These are phyloP conservation scores for Grallaria varia DNA, from an alignment of 2,113 vertebrate genomes.

Conservation along the genomic window DNA sequence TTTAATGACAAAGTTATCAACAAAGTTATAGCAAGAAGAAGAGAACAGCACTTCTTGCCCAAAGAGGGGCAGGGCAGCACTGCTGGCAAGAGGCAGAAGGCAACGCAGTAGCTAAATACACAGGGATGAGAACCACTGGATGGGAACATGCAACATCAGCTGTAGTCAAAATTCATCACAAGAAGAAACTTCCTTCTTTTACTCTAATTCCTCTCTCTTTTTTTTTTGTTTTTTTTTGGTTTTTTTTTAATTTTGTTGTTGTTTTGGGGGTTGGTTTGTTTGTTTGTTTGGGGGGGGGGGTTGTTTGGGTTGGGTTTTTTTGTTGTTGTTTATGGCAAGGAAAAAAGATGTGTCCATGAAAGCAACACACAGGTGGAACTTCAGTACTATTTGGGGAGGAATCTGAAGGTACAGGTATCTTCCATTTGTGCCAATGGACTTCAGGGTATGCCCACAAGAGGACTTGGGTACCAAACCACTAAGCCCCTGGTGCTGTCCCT, in stretches of 20 bases:
- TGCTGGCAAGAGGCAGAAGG: neutral
- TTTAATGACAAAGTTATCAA: neutral
- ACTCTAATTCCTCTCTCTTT: neutral
- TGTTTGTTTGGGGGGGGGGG: too few relatives aligned
- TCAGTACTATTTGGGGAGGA: neutral
- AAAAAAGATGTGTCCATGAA: neutral
- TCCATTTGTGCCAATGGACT: neutral
- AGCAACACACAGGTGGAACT: neutral
- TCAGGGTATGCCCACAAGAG: neutral
- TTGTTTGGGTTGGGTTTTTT: too few relatives aligned
- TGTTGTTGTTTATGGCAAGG: neutral
- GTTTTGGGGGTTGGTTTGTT: too few relatives aligned
- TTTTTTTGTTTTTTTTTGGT: too few relatives aligned
- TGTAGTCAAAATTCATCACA: neutral
- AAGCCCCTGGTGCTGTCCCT: neutral
- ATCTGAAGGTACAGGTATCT: neutral
- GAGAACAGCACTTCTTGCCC: neutral
- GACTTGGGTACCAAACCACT: neutral
- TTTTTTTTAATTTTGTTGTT: too few relatives aligned
- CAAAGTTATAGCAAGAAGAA: neutral
- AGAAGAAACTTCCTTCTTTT: neutral
- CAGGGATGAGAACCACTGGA: neutral
- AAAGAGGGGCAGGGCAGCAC: accelerated
- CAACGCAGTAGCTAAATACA: accelerated
- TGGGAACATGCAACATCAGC: neutral